Conservation (phyloP, 2,797 vertebrate genomes). For the Falco cherrug region DNA sequence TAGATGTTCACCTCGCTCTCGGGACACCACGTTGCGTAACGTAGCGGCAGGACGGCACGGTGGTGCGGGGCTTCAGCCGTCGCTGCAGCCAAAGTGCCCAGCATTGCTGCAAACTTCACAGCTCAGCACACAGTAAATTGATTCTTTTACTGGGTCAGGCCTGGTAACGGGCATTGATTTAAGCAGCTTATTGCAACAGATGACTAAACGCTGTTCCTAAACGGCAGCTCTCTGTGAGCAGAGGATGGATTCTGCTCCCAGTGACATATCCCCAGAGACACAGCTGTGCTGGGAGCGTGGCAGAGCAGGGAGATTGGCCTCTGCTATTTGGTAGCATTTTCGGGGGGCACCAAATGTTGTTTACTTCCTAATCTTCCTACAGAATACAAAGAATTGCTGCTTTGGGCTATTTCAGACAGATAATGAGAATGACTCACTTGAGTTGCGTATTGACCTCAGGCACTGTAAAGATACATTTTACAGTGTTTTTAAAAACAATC, state of each 20-base stretch:
- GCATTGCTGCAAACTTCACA: background rate
- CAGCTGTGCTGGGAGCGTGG: background rate
- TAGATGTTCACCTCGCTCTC: background rate
- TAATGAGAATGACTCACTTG: conserved; percentile 26
- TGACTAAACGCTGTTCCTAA: background rate
- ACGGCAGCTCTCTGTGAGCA: background rate
- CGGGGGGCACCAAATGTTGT: conserved; percentile 8
- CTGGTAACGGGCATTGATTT: background rate
- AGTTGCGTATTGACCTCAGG: background rate
- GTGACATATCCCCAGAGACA: background rate
- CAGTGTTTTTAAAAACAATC: conserved; percentile 24
- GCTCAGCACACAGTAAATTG: background rate
- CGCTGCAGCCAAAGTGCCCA: background rate
- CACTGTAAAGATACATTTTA: background rate
- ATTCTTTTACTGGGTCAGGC: conserved; percentile 43
- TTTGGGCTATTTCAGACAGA: conserved; percentile 30
- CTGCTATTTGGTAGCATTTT: background rate
- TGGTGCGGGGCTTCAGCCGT: background rate
- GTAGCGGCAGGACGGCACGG: fast-evolving
- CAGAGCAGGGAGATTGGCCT: background rate
- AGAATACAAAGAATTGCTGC: conserved; percentile 27
- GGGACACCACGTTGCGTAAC: background rate
- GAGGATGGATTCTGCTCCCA: background rate
- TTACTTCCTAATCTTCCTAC: conserved; percentile 45
- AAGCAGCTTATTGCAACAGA: conserved; percentile 28